A percentile compares a stretch with the other conserved stretches of the same genome.
phyloP scores from a whole-genome alignment of 2,113 vertebrate species.

The Saccopteryx bilineata region DNA sequence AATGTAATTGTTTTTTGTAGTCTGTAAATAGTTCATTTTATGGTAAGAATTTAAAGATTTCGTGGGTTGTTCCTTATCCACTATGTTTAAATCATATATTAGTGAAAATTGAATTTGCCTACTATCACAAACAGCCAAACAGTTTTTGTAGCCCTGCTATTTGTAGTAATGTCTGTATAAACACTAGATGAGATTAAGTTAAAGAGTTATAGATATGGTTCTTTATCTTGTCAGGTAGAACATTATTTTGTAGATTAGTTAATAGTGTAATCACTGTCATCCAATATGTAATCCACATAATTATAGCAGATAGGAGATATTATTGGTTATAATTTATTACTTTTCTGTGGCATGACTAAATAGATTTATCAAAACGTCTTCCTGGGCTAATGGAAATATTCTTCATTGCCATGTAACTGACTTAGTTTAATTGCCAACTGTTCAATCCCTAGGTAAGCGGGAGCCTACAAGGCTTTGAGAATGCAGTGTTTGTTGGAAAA shows the following conservation, averaged over 20 bases:
- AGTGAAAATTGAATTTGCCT: slow-evolving; percentile 13
- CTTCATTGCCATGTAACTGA: slow-evolving; percentile 48
- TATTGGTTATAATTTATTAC: slow-evolving; percentile 62
- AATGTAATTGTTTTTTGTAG: slow-evolving; percentile 30
- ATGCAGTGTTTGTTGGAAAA: slow-evolving; percentile 46
- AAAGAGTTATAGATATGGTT: slow-evolving; percentile 18
- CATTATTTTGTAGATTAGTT: slow-evolving; percentile 55
- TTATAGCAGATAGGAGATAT: slow-evolving; percentile 43
- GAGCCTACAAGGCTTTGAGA: neutral
- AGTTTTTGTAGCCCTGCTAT: neutral
- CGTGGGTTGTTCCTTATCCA: slow-evolving; percentile 10
- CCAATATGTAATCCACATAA: slow-evolving; percentile 59
- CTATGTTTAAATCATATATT: slow-evolving; percentile 36
- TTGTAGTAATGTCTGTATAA: slow-evolving; percentile 43
- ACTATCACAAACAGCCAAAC: neutral
- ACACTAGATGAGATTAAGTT: slow-evolving; percentile 54
- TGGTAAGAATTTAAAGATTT: slow-evolving; percentile 52
- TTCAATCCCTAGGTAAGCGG: neutral
- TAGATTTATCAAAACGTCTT: slow-evolving; percentile 57
- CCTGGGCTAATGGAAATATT: slow-evolving; percentile 43
- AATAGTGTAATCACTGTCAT: slow-evolving; percentile 52
- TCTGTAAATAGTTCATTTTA: slow-evolving; percentile 36
- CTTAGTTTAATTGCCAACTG: slow-evolving; percentile 21
- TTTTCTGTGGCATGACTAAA: slow-evolving; percentile 62
- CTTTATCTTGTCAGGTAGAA: slow-evolving; percentile 31